Conservation (phyloP, 2,888 invertebrate genomes). For the Leistus spinibarbis region DNA sequence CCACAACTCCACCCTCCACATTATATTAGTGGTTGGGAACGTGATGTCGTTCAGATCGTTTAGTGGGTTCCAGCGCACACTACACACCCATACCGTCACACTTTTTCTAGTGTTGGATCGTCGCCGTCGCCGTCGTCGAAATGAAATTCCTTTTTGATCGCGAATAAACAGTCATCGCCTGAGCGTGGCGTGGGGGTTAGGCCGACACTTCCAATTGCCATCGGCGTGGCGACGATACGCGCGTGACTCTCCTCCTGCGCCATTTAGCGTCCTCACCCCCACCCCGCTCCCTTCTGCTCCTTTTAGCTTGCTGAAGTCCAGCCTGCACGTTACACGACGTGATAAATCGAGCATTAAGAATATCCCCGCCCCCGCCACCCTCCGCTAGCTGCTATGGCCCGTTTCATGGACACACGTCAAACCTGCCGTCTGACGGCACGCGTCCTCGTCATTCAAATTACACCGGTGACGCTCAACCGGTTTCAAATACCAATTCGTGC, state of each 20-base stretch:
- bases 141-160: conserved; percentile 23
- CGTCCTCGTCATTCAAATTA: conserved; percentile 10
- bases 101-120: background rate
- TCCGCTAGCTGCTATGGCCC: background rate
- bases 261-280: background rate
- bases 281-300: no score
- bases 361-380: background rate
- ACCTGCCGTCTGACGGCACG: background rate
- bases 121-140: background rate
- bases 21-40: background rate
- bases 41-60: conserved; percentile 1
- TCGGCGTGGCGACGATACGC: background rate
- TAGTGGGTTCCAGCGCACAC: background rate
- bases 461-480: background rate
- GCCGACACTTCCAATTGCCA: conserved; percentile 9
- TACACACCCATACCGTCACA: background rate
- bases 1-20: background rate
- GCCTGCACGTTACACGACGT: background rate
- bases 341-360: conserved; percentile 21
- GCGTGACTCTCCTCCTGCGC: background rate
- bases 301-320: background rate
- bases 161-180: conserved; percentile 10
- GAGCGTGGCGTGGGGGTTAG: background rate
- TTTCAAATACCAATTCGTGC: background rate
- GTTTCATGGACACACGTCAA: background rate